A percentile compares a stretch with the other conserved stretches of the same genome.
These are phyloP conservation scores for Lordiphosa clarofinis DNA, from an alignment of 1,140 invertebrate species.

Conservation along the genomic window DNA sequence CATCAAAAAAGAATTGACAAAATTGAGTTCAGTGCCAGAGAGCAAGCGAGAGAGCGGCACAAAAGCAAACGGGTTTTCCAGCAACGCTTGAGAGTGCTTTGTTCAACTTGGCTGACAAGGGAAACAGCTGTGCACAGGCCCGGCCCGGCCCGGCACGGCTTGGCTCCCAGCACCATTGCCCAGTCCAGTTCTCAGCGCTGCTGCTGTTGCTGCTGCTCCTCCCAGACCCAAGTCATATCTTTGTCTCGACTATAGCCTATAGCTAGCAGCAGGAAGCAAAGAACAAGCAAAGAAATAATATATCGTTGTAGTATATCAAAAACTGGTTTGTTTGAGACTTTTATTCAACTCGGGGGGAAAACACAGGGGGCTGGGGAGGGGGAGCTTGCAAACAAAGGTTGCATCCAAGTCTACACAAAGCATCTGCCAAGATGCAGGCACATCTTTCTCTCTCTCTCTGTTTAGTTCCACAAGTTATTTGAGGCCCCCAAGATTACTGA, in stretches of 20 bases:
- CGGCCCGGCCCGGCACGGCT: background rate
- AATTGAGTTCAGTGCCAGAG: conserved; percentile 61
- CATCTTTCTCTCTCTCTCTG: background rate
- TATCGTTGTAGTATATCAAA: conserved; percentile 17
- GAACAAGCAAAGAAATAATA: conserved; percentile 48
- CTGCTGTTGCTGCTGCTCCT: conserved; percentile 3
- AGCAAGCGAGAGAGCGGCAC: conserved; percentile 19
- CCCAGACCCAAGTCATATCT: conserved; percentile 24
- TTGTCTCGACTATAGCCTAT: conserved; percentile 14
- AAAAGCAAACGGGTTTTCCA: conserved; percentile 59
- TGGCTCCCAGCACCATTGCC: conserved; percentile 8
- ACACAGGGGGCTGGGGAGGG: background rate
- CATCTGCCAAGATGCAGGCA: conserved; percentile 7
- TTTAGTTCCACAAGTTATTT: too few relatives aligned
- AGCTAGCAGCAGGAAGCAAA: conserved; percentile 55
- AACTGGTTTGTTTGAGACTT: conserved; percentile 35
- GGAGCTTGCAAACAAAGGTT: conserved; percentile 5
- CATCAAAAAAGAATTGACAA: conserved; percentile 68
- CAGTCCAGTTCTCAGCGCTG: background rate
- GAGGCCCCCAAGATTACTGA: too few relatives aligned
- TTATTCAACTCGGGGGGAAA: background rate
- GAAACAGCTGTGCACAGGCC: conserved; percentile 22
- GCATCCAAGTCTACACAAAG: conserved; percentile 1
- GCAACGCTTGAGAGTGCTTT: conserved; percentile 10
- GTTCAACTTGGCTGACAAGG: background rate